Percentiles rank a stretch among this genome's conserved stretches.
These are phyloP conservation scores for Tetragnatha montana DNA, from an alignment of 2,888 invertebrate genomes.

Conservation along the genomic window DNA sequence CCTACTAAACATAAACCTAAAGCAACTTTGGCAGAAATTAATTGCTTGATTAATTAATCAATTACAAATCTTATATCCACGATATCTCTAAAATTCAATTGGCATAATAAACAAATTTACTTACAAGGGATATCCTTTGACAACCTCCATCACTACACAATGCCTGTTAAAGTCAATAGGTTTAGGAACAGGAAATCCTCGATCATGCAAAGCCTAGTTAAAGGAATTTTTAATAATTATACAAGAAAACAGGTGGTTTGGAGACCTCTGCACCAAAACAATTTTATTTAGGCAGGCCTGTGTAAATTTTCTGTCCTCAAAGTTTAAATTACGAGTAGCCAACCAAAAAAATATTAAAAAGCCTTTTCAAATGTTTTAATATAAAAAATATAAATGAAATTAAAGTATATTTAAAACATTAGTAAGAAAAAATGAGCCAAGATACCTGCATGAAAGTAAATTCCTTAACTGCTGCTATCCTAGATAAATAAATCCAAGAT, in stretches of 20 bases:
- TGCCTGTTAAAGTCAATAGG: conserved; percentile 95
- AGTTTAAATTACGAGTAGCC: not conserved
- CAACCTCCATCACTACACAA: conserved; percentile 96
- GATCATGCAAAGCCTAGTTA: conserved; percentile 84
- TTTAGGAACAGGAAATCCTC: conserved; percentile 95
- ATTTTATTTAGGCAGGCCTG: too few species aligned
- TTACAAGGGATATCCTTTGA: conserved; percentile 88
- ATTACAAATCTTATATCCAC: not conserved
- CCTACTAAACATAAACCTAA: not conserved
- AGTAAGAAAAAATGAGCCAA: not conserved
- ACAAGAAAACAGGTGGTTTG: too few species aligned
- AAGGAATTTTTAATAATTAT: conserved; percentile 10
- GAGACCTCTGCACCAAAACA: too few species aligned
- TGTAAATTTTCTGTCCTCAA: not conserved
- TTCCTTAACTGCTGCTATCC: conserved; percentile 97
- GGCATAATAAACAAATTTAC: conserved; percentile 73
- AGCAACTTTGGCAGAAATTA: not conserved
- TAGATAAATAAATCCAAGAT: conserved; percentile 96
- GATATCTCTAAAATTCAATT: not conserved
- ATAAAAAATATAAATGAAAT: not conserved
- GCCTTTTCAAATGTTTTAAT: not conserved
- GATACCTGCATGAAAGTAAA: conserved; percentile 93
- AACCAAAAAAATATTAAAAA: not conserved
- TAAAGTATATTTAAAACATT: not conserved
- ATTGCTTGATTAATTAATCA: too few species aligned